These are phyloP conservation scores for Caenorhabditis becei DNA, from an alignment of 2,888 invertebrate genomes.

Conservation along the genomic window DNA sequence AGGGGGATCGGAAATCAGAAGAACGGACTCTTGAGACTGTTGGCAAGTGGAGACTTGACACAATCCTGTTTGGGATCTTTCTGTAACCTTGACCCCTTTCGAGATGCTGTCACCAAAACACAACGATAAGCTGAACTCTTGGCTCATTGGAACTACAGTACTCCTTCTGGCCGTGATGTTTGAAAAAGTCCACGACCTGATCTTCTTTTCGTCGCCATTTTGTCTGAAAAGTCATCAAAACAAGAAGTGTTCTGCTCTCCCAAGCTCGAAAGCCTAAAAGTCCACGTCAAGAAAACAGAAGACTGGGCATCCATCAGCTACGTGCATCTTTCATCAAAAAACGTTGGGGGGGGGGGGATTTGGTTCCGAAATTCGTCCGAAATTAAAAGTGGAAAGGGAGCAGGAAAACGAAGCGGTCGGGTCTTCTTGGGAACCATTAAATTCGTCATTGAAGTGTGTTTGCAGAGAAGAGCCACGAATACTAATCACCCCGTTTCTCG, in stretches of 20 bases:
- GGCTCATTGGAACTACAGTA: no score
- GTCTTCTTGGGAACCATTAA: constrained; percentile 26
- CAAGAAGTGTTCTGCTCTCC: neutral
- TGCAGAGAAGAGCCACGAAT: constrained; percentile 40
- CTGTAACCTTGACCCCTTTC: no score
- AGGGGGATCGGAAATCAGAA: neutral
- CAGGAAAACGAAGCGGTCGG: neutral
- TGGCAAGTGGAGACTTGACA: no score
- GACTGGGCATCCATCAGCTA: neutral
- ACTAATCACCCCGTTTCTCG: constrained; percentile 37
- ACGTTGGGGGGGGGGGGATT: constrained; percentile 14
- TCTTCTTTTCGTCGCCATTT: no score
- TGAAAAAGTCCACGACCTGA: no score
- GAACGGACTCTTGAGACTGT: no score
- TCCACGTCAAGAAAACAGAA: neutral
- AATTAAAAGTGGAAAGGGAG: constrained; percentile 49
- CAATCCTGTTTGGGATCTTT: no score
- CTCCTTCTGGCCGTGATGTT: no score
- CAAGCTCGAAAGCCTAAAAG: neutral
- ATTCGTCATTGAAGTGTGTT: constrained; percentile 44
- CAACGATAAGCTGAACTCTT: neutral
- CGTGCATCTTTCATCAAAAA: constrained; percentile 6
- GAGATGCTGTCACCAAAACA: no score
- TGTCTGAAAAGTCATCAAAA: no score
- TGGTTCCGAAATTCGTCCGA: constrained; percentile 8